These are phyloP conservation scores for Ceyx melanurus DNA, from an alignment of 2,113 vertebrate species.

Conservation along the genomic window DNA sequence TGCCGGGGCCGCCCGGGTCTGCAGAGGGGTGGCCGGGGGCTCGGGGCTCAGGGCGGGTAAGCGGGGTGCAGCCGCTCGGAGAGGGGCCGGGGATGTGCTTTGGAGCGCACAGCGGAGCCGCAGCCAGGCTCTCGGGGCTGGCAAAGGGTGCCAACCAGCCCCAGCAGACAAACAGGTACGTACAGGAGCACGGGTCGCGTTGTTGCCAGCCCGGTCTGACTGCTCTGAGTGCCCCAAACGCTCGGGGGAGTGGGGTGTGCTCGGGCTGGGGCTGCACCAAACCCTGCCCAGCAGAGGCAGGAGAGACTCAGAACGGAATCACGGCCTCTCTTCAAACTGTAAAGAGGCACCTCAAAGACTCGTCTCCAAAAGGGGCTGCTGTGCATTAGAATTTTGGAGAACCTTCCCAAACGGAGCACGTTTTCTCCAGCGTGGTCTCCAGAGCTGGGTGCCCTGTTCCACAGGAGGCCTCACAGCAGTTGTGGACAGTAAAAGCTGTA, in stretches of 20 bases:
- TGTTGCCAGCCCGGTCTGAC: not conserved
- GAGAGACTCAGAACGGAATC: not conserved
- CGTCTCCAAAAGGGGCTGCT: not conserved
- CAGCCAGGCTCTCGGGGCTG: fast-evolving
- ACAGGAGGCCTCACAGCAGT: not conserved
- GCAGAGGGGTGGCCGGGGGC: no score
- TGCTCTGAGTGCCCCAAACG: fast-evolving
- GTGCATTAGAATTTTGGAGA: not conserved
- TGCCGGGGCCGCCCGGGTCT: not conserved
- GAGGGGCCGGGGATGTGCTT: not conserved
- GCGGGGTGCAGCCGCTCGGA: not conserved
- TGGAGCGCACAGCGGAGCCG: fast-evolving
- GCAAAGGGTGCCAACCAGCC: not conserved
- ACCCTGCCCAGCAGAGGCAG: not conserved
- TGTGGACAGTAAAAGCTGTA: not conserved
- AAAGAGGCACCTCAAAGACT: not conserved
- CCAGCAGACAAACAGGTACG: not conserved
- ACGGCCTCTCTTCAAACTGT: not conserved
- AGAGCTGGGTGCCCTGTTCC: not conserved
- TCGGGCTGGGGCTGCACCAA: fast-evolving
- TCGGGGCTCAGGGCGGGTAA: no score
- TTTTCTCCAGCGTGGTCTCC: not conserved
- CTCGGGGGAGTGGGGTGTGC: no score
- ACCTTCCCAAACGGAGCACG: not conserved
- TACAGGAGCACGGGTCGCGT: fast-evolving